Percentiles rank a stretch among this genome's conserved stretches.
These are phyloP conservation scores for Agrotis exclamationis DNA, from an alignment of 2,888 invertebrate species.

Conservation along the genomic window DNA sequence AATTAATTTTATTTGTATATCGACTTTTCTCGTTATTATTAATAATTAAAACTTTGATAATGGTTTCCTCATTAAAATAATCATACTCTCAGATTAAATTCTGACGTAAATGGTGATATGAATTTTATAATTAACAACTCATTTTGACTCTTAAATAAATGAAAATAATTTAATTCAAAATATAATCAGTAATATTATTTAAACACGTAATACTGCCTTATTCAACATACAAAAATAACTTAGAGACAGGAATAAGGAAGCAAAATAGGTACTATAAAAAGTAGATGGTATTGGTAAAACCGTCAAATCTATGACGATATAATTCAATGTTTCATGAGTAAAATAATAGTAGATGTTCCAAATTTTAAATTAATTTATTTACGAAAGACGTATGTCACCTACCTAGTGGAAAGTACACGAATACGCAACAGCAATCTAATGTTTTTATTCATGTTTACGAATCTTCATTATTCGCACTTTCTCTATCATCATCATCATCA, in stretches of 20 bases:
- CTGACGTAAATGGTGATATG: neutral
- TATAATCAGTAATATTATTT: neutral
- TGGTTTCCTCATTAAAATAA: conserved; percentile 14
- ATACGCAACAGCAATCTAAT: neutral
- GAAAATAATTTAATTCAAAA: neutral
- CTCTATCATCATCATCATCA: too few relatives aligned
- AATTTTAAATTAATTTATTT: conserved; percentile 1
- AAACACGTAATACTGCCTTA: neutral
- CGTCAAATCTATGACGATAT: conserved; percentile 15
- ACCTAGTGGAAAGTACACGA: neutral
- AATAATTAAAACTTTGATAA: neutral
- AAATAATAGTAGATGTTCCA: conserved; percentile 7
- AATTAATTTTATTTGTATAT: too few relatives aligned
- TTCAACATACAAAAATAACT: conserved; percentile 29
- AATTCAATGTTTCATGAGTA: conserved; percentile 11
- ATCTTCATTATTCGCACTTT: neutral
- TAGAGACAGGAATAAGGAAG: conserved; percentile 35
- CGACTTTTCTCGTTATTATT: too few relatives aligned
- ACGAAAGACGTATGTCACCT: neutral
- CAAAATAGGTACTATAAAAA: conserved; percentile 15
- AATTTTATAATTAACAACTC: neutral
- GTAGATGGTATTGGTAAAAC: conserved; percentile 31
- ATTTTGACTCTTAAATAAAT: neutral
- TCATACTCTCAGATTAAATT: neutral
- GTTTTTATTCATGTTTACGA: too few relatives aligned